Conservation (phyloP, 1,140 invertebrate genomes). For the Penaeus japonicus region DNA sequence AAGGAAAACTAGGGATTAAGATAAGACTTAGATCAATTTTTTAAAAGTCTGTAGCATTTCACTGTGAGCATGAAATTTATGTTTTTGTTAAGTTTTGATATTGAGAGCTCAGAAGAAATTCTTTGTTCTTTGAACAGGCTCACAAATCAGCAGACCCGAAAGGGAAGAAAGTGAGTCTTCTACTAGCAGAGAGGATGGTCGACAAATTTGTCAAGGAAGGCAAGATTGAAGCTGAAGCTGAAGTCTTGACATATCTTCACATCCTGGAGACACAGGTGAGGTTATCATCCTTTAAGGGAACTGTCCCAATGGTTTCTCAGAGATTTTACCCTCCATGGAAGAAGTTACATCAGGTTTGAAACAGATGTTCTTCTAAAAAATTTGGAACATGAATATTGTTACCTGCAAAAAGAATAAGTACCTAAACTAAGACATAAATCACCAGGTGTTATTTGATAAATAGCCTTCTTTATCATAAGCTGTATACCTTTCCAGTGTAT, state of each 20-base stretch:
- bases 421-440: no score
- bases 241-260: slow-evolving; percentile 89
- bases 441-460: no score
- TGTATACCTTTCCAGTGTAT: no score
- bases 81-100: slow-evolving; percentile 31
- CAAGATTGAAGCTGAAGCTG: slow-evolving; percentile 92
- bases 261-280: slow-evolving; percentile 79
- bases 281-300: no score
- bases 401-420: no score
- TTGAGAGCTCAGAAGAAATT: neutral
- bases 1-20: neutral
- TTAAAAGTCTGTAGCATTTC: neutral
- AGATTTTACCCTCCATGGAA: no score
- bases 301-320: no score
- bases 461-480: no score
- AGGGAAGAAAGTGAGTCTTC: slow-evolving; percentile 73
- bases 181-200: slow-evolving; percentile 81
- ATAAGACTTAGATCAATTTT: neutral
- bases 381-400: no score
- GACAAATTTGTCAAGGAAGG: slow-evolving; percentile 87
- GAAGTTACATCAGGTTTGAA: no score
- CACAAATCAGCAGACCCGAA: slow-evolving; percentile 63
- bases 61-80: neutral
- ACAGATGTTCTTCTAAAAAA: no score
- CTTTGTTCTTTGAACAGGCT: slow-evolving; percentile 62